phyloP scores from a whole-genome alignment of 2,113 vertebrate species.

The Rafetus swinhoei region DNA sequence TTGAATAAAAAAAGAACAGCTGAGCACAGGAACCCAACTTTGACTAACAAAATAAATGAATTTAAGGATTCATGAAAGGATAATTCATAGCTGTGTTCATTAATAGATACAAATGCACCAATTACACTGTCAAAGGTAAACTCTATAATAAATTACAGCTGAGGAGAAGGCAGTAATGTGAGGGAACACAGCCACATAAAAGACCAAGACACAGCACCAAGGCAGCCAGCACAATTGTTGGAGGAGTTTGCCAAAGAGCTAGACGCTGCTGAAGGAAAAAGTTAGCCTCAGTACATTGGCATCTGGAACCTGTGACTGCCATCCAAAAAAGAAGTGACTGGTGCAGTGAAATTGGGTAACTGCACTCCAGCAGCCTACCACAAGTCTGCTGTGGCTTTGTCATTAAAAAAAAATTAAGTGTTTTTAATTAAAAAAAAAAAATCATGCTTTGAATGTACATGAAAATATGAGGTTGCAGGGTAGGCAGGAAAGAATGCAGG shows the following conservation, averaged over 20 bases:
- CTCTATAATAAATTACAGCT: conserved; percentile 51
- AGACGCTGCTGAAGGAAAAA: conserved; percentile 66
- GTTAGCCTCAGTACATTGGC: conserved; percentile 52
- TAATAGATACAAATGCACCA: conserved; percentile 31
- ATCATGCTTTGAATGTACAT: conserved; percentile 3
- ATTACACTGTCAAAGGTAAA: conserved; percentile 5
- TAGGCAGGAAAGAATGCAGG: neutral
- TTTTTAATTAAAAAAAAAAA: conserved; percentile 30
- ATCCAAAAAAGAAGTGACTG: conserved; percentile 39
- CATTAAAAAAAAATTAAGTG: neutral
- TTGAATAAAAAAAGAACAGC: neutral
- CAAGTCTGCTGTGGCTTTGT: conserved; percentile 5
- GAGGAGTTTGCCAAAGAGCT: conserved; percentile 56
- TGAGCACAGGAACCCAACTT: neutral
- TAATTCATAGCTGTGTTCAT: conserved; percentile 35
- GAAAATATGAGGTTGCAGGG: conserved; percentile 12
- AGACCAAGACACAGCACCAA: neutral
- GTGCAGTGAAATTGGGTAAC: conserved; percentile 18
- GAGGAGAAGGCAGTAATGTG: conserved; percentile 29
- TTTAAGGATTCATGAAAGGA: conserved; percentile 18
- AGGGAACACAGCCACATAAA: conserved; percentile 31
- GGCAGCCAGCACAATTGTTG: conserved; percentile 42
- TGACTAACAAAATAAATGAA: neutral
- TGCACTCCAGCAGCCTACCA: conserved; percentile 28
- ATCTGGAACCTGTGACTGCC: conserved; percentile 41